A percentile compares a stretch with the other conserved stretches of the same genome.
Evolutionary conservation across 1,140 invertebrate genomes (phyloP).

Genomic region (Pentalonia nigronervosa): DNA sequence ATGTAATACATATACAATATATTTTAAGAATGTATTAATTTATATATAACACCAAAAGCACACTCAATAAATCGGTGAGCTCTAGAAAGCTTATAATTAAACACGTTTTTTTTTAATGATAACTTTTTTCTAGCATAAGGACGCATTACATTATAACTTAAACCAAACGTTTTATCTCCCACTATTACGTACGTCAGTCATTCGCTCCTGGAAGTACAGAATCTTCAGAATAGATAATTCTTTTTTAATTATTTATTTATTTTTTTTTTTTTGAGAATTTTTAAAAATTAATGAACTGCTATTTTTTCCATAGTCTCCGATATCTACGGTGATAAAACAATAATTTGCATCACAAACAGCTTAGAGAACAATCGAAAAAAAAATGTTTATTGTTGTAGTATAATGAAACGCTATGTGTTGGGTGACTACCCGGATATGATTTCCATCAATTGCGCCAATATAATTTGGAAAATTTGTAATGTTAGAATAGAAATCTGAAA

Average conservation of each 20-base stretch:
- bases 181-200: slow-evolving; percentile 48
- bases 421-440: slow-evolving; percentile 54
- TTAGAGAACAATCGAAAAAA: slow-evolving; percentile 55
- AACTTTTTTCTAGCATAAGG: slow-evolving; percentile 60
- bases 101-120: slow-evolving; percentile 62
- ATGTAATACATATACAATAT: background rate
- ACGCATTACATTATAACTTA: slow-evolving; percentile 63
- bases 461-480: slow-evolving; percentile 38
- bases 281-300: slow-evolving; percentile 56
- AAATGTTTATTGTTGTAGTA: slow-evolving; percentile 60
- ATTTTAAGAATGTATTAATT: background rate
- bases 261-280: slow-evolving; percentile 13
- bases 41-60: no score
- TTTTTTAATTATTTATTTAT: background rate
- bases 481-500: slow-evolving; percentile 24
- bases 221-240: slow-evolving; percentile 39
- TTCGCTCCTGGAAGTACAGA: background rate
- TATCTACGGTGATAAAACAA: slow-evolving; percentile 51
- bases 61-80: no score
- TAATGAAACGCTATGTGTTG: slow-evolving; percentile 55
- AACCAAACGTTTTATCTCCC: slow-evolving; percentile 66
- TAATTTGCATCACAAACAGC: slow-evolving; percentile 57
- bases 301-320: slow-evolving; percentile 59
- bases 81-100: no score
- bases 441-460: slow-evolving; percentile 49